Conservation (phyloP, 2,113 vertebrate species). For the Epinephelus lanceolatus region DNA sequence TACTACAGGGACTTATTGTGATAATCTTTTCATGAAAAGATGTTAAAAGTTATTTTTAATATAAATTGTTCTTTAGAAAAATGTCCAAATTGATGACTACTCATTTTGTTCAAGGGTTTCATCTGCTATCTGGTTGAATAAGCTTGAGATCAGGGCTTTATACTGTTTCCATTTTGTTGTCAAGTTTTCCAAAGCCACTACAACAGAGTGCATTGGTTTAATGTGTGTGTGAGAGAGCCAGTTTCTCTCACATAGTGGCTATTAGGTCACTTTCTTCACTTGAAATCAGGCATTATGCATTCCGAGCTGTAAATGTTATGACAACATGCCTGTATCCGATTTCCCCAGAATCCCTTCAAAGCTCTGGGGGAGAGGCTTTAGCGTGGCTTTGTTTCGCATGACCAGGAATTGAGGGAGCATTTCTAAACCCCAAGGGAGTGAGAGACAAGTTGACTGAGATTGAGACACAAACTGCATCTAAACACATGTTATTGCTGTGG, state of each 20-base stretch:
- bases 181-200: background rate
- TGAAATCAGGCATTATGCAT: slow-evolving; percentile 57
- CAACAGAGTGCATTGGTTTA: slow-evolving; percentile 1
- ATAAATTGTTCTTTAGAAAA: background rate
- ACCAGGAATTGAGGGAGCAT: slow-evolving; percentile 65
- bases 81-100: background rate
- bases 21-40: too few species aligned
- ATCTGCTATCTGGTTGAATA: background rate
- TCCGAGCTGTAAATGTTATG: slow-evolving; percentile 70
- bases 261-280: slow-evolving; percentile 51
- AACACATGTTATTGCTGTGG: slow-evolving; percentile 42
- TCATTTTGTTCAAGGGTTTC: background rate
- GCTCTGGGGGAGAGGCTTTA: slow-evolving; percentile 60
- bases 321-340: slow-evolving; percentile 70
- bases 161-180: background rate
- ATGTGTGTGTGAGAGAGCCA: background rate
- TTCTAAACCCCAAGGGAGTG: slow-evolving; percentile 59
- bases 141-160: background rate
- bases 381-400: slow-evolving; percentile 73
- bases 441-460: slow-evolving; percentile 48
- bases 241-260: slow-evolving; percentile 18
- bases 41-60: too few species aligned
- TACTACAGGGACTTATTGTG: too few species aligned
- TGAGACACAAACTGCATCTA: slow-evolving; percentile 52
- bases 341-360: slow-evolving; percentile 70